Evolutionary conservation across 1,140 invertebrate genomes (phyloP).

Genomic region (Bicyclus anynana): DNA sequence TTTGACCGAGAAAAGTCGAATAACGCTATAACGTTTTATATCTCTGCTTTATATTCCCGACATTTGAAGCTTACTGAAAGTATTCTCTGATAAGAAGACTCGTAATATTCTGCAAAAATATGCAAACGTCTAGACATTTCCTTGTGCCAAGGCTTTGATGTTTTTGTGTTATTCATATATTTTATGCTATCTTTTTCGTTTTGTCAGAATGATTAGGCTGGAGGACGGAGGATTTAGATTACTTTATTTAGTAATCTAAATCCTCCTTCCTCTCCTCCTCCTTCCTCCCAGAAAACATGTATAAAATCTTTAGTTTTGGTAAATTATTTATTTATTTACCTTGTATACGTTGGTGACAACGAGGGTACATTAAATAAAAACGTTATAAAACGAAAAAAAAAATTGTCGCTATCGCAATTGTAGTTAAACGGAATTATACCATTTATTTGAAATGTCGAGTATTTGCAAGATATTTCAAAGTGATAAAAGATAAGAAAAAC

Average conservation of each 20-base stretch:
- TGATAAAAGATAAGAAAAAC: constrained; percentile 9
- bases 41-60: neutral
- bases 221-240: no score
- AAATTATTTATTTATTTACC: no score
- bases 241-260: no score
- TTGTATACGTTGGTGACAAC: no score
- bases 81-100: neutral
- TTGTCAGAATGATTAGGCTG: no score
- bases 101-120: neutral
- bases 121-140: neutral
- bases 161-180: no score
- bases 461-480: constrained; percentile 4
- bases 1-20: neutral
- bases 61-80: neutral
- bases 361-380: no score
- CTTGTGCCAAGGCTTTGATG: no score
- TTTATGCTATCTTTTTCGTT: no score
- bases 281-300: no score
- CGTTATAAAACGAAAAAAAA: neutral
- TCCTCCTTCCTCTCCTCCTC: no score
- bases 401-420: neutral
- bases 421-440: neutral
- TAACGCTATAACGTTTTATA: neutral
- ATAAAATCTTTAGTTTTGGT: no score
- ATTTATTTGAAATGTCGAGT: neutral